phyloP scores from a whole-genome alignment of 2,113 vertebrate genomes.

The Sorex araneus region DNA sequence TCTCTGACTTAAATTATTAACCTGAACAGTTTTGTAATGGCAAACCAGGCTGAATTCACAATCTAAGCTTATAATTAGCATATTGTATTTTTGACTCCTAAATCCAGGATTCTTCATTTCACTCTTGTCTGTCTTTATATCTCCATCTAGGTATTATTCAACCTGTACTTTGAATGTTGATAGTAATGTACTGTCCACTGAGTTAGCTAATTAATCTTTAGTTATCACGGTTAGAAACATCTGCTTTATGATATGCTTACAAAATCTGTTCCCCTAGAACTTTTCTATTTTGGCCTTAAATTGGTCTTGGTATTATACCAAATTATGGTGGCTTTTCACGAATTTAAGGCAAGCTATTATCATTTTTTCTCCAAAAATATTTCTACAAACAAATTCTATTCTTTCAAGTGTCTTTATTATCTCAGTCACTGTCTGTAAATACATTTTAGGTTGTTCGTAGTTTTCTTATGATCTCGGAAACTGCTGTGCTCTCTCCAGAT shows the following conservation, averaged over 20 bases:
- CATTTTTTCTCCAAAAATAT: slow-evolving; percentile 27
- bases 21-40: background rate
- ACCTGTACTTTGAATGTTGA: background rate
- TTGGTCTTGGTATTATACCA: slow-evolving; percentile 30
- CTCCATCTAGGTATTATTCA: background rate
- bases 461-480: slow-evolving; percentile 15
- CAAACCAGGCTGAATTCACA: background rate
- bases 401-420: slow-evolving; percentile 41
- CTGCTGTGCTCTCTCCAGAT: slow-evolving; percentile 8
- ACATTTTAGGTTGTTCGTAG: slow-evolving; percentile 36
- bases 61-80: background rate
- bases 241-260: slow-evolving; percentile 27
- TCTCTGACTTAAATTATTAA: slow-evolving; percentile 2
- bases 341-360: slow-evolving; percentile 24
- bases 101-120: slow-evolving; percentile 64
- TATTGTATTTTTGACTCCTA: slow-evolving; percentile 69
- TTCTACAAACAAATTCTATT: background rate
- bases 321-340: background rate
- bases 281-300: slow-evolving; percentile 15
- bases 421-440: background rate
- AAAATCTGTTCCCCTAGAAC: slow-evolving; percentile 29
- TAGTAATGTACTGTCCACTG: background rate
- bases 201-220: background rate
- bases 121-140: background rate
- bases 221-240: slow-evolving; percentile 18